Conservation (phyloP, 2,113 vertebrate genomes). For the Potamarius usumacintae region DNA sequence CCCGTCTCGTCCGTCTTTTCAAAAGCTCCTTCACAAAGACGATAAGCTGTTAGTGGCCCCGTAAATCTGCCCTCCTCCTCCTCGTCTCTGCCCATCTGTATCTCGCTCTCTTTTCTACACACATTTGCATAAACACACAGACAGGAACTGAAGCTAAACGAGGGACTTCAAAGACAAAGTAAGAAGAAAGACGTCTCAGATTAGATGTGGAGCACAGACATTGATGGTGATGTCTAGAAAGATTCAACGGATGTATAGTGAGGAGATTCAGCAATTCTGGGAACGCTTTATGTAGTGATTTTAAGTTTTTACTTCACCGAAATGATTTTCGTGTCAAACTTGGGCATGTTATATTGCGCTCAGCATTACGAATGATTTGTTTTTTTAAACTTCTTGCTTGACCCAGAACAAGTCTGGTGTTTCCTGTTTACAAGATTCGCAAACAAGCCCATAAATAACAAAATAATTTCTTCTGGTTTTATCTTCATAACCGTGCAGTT, state of each 20-base stretch:
- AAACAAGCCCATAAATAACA: not conserved
- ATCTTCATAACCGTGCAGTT: not conserved
- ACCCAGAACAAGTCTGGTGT: not conserved
- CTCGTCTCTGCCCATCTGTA: constrained; percentile 44
- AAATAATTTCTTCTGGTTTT: not conserved
- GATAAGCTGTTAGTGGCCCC: constrained; percentile 50
- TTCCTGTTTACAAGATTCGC: no score
- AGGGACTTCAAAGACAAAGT: not conserved
- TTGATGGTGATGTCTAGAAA: not conserved
- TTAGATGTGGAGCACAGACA: not conserved
- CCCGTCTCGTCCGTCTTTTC: constrained; percentile 36
- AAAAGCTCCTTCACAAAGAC: constrained; percentile 56
- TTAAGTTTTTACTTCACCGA: not conserved
- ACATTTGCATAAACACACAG: constrained; percentile 19
- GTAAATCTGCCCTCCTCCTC: constrained; percentile 51
- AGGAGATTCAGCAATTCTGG: not conserved
- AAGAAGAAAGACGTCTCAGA: not conserved
- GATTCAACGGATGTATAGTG: not conserved
- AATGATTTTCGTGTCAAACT: not conserved
- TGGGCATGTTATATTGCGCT: not conserved
- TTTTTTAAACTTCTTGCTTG: not conserved
- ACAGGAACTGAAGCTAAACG: constrained; percentile 1
- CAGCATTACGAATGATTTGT: not conserved
- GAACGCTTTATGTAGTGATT: not conserved
- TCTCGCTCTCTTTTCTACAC: constrained; percentile 21